Percentiles rank a stretch among this genome's conserved stretches.
Evolutionary conservation across 2,797 vertebrate species (phyloP).

Genomic region (Protosalanx chinensis): DNA sequence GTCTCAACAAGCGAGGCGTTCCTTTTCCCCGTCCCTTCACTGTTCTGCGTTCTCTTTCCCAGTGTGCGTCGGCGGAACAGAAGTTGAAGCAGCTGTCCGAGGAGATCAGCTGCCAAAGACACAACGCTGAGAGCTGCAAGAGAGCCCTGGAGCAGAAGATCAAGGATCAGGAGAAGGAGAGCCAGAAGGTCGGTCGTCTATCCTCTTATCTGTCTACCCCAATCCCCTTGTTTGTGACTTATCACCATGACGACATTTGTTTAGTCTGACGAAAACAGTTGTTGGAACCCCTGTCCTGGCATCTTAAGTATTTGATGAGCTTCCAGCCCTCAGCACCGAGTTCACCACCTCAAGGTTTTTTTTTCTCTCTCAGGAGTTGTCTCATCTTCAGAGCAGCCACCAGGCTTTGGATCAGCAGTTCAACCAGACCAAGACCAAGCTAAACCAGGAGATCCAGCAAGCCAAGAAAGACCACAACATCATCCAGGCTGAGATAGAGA

Average conservation of each 20-base stretch:
- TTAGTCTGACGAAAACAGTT: no score
- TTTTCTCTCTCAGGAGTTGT: conserved; percentile 74
- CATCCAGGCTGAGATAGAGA: conserved; percentile 81
- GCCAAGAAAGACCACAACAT: conserved; percentile 75
- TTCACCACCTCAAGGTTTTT: background rate
- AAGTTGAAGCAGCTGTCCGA: conserved; percentile 86
- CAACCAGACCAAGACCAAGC: conserved; percentile 76
- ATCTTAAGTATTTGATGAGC: no score
- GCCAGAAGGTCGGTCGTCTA: conserved; percentile 79
- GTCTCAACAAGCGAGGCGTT: background rate
- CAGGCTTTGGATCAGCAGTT: conserved; percentile 79
- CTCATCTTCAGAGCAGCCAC: conserved; percentile 75
- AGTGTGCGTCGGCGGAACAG: conserved; percentile 81
- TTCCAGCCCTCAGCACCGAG: background rate
- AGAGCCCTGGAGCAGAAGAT: conserved; percentile 84
- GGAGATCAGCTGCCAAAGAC: conserved; percentile 87
- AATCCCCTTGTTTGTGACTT: background rate
- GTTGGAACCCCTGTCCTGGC: no score
- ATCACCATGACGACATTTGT: no score
- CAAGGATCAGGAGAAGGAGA: conserved; percentile 84
- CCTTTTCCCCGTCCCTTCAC: background rate
- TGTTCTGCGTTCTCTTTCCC: conserved; percentile 17
- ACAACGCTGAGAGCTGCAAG: conserved; percentile 85
- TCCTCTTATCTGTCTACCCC: background rate
- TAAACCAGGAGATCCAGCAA: conserved; percentile 85